Evolutionary conservation across 2,797 vertebrate genomes (phyloP), one percentile per base, ranked within the genome.

Genomic region (Eulemur albifrons): DNA sequence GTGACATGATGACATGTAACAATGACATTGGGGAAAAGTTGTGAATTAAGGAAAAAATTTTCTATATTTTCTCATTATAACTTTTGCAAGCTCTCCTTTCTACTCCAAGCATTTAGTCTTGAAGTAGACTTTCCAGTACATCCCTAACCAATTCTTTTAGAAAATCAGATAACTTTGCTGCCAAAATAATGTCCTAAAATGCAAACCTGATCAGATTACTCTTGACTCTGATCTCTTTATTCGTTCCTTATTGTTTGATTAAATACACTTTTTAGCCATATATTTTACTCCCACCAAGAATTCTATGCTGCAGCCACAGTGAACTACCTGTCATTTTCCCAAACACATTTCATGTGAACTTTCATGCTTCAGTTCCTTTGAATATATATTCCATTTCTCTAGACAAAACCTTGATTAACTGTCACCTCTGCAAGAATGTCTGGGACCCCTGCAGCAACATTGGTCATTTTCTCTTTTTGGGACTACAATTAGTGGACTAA

Each of bases 361-460:
- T 73, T 81, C 70, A 82, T 38, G 75, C 48, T 87, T 97, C 82
- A 59, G 52, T 61, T 48, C 9, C 85, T 93, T 95, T 73, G 73
- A 88, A 69, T 35, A 73, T 25, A 35, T 40, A 52, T 80, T 92
- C 30, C 12, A 48, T 81, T 94, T 95, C 79, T 27, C 35, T 63
- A 61, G 70, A 80, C 20, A 97, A 87, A 84, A 61, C 14, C 38
- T 27, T 59, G 5, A 84, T 65, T 90, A 45, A 61, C 69, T 76
- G 40, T 80, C 35, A 72, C 48, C 59, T 92, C 23, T 84, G 54
- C 43, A 83, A 79, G 69, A 61, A 43, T 18, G 7, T 69, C 18
- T 70, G 11, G 65, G 52, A 80, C 8, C 48, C 43, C 5, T 76
- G 1, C 1, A 84, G 32, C 30, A 70, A 73, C 27, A 4, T 12